phyloP scores from a whole-genome alignment of 2,888 invertebrate genomes.

The Melanargia galathea region DNA sequence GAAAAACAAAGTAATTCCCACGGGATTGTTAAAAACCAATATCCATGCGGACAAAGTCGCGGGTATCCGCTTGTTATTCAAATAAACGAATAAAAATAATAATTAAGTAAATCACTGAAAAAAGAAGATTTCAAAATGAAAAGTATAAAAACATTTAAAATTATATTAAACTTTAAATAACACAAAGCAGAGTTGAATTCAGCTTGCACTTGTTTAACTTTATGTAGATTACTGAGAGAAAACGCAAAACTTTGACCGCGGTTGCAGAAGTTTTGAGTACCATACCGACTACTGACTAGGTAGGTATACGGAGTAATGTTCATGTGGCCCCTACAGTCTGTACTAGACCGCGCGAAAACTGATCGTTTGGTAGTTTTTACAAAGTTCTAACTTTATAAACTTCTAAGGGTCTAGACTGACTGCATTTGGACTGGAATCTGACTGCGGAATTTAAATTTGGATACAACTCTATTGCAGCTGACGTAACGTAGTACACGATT shows the following conservation, averaged over 20 bases:
- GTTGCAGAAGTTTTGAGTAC: slow-evolving; percentile 27
- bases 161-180: slow-evolving; percentile 26
- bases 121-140: background rate
- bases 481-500: too few species aligned
- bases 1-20: too few species aligned
- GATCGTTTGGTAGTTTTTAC: slow-evolving; percentile 41
- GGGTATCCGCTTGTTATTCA: too few species aligned
- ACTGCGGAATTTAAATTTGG: too few species aligned
- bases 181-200: slow-evolving; percentile 18
- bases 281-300: background rate
- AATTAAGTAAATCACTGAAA: too few species aligned
- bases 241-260: slow-evolving; percentile 29
- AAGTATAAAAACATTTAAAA: slow-evolving; percentile 4
- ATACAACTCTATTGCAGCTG: too few species aligned
- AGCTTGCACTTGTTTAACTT: slow-evolving; percentile 6
- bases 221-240: slow-evolving; percentile 28
- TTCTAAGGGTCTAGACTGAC: background rate
- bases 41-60: too few species aligned
- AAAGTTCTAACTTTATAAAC: background rate
- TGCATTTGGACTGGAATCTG: too few species aligned
- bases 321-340: slow-evolving; percentile 35
- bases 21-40: too few species aligned
- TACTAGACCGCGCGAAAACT: slow-evolving; percentile 46
- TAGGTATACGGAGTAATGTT: slow-evolving; percentile 8
- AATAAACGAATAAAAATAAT: too few species aligned